Evolutionary conservation across 2,113 vertebrate species (phyloP).

Genomic region (Microtus oregoni): DNA sequence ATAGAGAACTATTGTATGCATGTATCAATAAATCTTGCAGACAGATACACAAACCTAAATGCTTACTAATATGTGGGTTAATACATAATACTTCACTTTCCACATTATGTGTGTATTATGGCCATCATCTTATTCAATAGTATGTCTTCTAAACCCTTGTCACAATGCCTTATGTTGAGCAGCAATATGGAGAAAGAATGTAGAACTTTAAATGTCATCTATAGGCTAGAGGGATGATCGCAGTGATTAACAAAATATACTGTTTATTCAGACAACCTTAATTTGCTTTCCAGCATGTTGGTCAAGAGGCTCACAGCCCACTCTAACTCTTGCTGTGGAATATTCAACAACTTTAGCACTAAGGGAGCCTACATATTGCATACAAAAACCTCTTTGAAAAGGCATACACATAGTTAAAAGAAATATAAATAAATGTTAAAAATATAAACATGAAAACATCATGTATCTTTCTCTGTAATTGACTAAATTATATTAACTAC

Average conservation of each 20-base stretch:
- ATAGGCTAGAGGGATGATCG: background rate
- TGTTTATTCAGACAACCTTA: background rate
- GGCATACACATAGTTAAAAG: background rate
- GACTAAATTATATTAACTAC: no score
- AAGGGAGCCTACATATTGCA: background rate
- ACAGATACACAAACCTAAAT: background rate
- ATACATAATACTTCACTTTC: background rate
- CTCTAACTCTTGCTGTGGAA: background rate
- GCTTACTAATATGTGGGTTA: background rate
- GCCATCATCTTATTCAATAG: background rate
- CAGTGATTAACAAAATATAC: background rate
- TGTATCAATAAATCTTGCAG: background rate
- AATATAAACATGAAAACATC: background rate
- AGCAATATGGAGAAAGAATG: background rate
- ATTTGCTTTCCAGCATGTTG: background rate
- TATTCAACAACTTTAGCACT: background rate
- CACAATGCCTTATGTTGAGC: background rate
- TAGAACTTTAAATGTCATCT: background rate
- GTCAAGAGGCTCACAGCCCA: fast-evolving
- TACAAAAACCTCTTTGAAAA: no score
- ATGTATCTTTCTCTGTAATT: background rate
- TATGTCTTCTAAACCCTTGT: background rate
- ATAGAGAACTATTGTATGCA: background rate
- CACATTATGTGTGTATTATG: background rate
- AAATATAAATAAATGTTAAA: background rate